Base-by-base conservation (phyloP, 2,797 vertebrate species). In the Sarcoramphus papa region DNA sequence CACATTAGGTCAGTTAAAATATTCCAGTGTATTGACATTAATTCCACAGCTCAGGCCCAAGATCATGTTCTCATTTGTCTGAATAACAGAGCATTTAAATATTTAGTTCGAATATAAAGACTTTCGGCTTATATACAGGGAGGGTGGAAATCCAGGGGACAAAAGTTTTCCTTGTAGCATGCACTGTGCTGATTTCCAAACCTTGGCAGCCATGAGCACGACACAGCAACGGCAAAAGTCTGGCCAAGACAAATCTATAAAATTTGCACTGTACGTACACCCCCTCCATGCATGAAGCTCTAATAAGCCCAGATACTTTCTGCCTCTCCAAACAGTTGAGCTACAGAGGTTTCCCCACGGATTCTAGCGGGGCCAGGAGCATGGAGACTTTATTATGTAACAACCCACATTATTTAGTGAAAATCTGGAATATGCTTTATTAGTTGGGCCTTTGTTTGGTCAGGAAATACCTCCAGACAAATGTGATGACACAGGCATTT, bases 401-500 rank as follows among this genome's bases (percentile, higher is more conserved):
- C 85, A 97, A 59, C 92, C 82, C 90, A 92, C 89, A 82, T 88
- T 92, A 96, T 88, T 96, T 92, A 79, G 90, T 60, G 67, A 81
- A 93, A 95, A 96, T 85, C 92, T 95, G 95, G 96, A 95, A 91
- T 94, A 87, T 0, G 2, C 76, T 88, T 88, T 93, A 92, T 92
- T 95, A 95, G 88, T 54, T 93, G 95, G 79, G 85, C 77, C 86
- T 94, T 95, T 94, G 69, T 95, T 95, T 92, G 89, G 86, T 70
- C 95, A 97, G 96, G 95, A 97, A 97, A 95, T 93, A 96, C 89
- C 95, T 94, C 86, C 78, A 94, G 93, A 96, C 90, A 94, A 97
- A 94, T 96, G 93, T 97, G 97, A 97, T 96, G 96, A 97, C 94
- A 96, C 94, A 94, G 77, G 69, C 93, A 95, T 96, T 97, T 97